phyloP scores from a whole-genome alignment of 2,888 invertebrate genomes.

The Blastobasis adustella region DNA sequence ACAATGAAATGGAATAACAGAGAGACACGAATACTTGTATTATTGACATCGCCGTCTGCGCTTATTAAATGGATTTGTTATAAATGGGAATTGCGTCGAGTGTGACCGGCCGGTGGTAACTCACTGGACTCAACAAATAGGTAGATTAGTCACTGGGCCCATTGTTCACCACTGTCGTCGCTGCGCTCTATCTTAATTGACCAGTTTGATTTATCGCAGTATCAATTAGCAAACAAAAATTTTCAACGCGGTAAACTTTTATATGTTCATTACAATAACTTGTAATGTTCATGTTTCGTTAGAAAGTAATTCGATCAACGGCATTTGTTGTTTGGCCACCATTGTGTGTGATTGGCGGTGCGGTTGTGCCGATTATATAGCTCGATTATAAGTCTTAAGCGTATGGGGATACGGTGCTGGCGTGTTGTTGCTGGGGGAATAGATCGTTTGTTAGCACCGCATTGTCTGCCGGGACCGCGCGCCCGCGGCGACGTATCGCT shows the following conservation, averaged over 20 bases:
- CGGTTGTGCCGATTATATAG: too few species aligned
- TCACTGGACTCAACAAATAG: conserved; percentile 65
- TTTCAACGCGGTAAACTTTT: conserved; percentile 13
- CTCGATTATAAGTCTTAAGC: too few species aligned
- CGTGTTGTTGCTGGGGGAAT: too few species aligned
- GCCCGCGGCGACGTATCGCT: too few species aligned
- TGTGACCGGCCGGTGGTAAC: conserved; percentile 39
- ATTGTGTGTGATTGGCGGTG: too few species aligned
- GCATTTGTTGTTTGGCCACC: conserved; percentile 5
- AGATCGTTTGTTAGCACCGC: too few species aligned
- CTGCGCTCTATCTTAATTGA: conserved; percentile 71
- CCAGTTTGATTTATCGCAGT: conserved; percentile 67
- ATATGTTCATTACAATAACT: conserved; percentile 12
- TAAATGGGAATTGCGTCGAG: conserved; percentile 47
- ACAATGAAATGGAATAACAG: too few species aligned
- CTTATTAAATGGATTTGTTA: conserved; percentile 17
- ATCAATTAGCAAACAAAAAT: conserved; percentile 34
- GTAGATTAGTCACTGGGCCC: conserved; percentile 61
- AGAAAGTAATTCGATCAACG: conserved; percentile 20
- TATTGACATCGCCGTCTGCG: too few species aligned
- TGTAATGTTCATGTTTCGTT: conserved; percentile 24
- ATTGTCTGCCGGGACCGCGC: too few species aligned
- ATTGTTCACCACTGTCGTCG: conserved; percentile 64
- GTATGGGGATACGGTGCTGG: too few species aligned
- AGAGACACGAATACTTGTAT: too few species aligned